Evolutionary conservation across 2,113 vertebrate species (phyloP), one percentile per base, ranked within the genome.

Genomic region (Lichenostomus cassidix): DNA sequence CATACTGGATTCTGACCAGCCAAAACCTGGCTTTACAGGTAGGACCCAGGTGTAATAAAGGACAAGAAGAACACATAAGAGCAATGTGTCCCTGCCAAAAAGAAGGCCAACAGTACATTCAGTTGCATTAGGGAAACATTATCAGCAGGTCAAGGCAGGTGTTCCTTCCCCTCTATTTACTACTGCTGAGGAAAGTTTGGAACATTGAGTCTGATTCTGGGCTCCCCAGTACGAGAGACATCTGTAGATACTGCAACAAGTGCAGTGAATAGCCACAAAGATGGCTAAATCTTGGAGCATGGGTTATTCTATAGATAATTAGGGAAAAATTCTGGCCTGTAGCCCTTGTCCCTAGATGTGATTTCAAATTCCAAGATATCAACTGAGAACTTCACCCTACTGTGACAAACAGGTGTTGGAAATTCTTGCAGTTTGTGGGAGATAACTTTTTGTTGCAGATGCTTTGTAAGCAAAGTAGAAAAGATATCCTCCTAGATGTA

Each of bases 381-480:
- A 73, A 0, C 24, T 44, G 47, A 35, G 41, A 62, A 29, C 10
- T 7, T 14, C 16, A 56, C 8, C 29, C 7, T 46, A 28, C 37
- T 50, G 47, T 50, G 35, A 49, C 1, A 15, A 78, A 19, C 16
- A 27, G 5, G 8, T 44, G 6, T 10, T n/a, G 14, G 5, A 53
- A 67, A 68, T 62, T 50, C 35, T 23, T 23, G 9, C 56, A 35
- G 15, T 74, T 41, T 50, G 23, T 23, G 17, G 22, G 17, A 35
- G 11, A 18, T 15, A 64, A 41, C 21, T 27, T 67, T 18, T 19
- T 47, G 22, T 25, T 1, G 0, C n/a, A 27, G 0, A 3, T 47
- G 39, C 28, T 74, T 46, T 29, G 5, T 19, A 39, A n/a, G 19
- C 6, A 41, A 41, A n/a, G 4, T 24, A 65, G 15, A 20, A 25